Conservation (phyloP, 2,888 invertebrate species). For the Drosophila kanekoi region DNA sequence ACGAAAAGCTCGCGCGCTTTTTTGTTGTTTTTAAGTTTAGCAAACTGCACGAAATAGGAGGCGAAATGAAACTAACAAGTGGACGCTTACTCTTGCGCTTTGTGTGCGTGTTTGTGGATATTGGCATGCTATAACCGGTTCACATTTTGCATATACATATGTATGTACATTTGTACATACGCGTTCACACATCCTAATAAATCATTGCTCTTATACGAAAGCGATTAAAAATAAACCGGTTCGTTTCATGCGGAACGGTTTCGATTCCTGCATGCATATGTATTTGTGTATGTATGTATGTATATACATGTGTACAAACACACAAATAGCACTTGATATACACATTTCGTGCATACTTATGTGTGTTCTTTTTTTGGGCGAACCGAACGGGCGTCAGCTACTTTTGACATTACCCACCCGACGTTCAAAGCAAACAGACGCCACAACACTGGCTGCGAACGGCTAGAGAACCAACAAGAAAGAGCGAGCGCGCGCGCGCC, state of each 20-base stretch:
- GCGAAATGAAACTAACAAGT: constrained; percentile 25
- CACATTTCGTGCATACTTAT: neutral
- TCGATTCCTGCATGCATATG: constrained; percentile 34
- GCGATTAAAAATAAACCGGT: constrained; percentile 34
- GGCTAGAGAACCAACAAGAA: constrained; percentile 10
- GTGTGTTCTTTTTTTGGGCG: constrained; percentile 8
- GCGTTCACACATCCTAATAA: constrained; percentile 44
- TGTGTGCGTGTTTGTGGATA: neutral
- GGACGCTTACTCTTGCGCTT: constrained; percentile 15
- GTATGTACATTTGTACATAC: constrained; percentile 11
- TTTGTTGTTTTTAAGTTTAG: constrained; percentile 2
- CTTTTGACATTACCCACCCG: constrained; percentile 62
- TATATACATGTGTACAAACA: neutral
- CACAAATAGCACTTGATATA: neutral
- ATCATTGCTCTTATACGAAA: constrained; percentile 26
- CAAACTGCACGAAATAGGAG: constrained; percentile 26
- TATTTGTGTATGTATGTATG: too few species aligned
- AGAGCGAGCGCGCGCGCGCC: constrained; percentile 29
- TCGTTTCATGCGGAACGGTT: constrained; percentile 30
- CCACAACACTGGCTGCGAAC: constrained; percentile 15
- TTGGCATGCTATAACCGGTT: constrained; percentile 32
- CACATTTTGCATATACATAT: constrained; percentile 10
- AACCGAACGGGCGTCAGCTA: constrained; percentile 1
- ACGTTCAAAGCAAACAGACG: constrained; percentile 61
- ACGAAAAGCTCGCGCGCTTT: constrained; percentile 4